Percentiles rank a stretch among this genome's conserved stretches.
phyloP scores from a whole-genome alignment of 2,888 invertebrate genomes.

The Hypena proboscidalis region DNA sequence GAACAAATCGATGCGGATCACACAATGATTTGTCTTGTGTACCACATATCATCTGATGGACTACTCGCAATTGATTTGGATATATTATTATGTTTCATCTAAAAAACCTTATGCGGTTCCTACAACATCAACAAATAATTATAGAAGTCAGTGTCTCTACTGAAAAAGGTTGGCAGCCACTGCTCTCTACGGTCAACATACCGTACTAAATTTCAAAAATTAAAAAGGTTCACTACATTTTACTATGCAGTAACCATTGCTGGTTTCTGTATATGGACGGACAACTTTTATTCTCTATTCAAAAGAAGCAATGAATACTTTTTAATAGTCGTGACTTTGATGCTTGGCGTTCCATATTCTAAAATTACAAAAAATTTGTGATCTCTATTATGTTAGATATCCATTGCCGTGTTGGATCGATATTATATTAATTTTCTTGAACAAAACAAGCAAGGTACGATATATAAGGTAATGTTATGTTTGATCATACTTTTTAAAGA shows the following conservation, averaged over 20 bases:
- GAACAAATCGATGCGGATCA: no score
- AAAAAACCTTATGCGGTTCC: no score
- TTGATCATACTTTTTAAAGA: neutral
- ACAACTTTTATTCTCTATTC: neutral
- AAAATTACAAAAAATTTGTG: constrained; percentile 1
- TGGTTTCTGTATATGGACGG: neutral
- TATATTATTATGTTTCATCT: no score
- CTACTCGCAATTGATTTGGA: no score
- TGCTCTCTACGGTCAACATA: constrained; percentile 25
- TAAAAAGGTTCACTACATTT: neutral
- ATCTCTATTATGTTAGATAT: neutral
- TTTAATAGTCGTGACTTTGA: no score
- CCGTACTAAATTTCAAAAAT: constrained; percentile 17
- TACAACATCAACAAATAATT: no score
- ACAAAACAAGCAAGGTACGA: constrained; percentile 4
- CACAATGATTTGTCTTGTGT: no score
- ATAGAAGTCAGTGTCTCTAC: no score
- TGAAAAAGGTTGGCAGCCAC: no score
- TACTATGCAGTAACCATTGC: neutral
- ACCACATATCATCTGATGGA: no score
- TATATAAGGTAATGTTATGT: neutral
- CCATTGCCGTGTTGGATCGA: constrained; percentile 1
- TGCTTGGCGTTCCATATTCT: constrained; percentile 20
- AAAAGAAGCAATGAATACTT: constrained; percentile 1
- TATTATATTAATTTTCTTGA: accelerated